These are phyloP conservation scores for Yasuhikotakia modesta DNA, from an alignment of 2,797 vertebrate species.

Conservation along the genomic window DNA sequence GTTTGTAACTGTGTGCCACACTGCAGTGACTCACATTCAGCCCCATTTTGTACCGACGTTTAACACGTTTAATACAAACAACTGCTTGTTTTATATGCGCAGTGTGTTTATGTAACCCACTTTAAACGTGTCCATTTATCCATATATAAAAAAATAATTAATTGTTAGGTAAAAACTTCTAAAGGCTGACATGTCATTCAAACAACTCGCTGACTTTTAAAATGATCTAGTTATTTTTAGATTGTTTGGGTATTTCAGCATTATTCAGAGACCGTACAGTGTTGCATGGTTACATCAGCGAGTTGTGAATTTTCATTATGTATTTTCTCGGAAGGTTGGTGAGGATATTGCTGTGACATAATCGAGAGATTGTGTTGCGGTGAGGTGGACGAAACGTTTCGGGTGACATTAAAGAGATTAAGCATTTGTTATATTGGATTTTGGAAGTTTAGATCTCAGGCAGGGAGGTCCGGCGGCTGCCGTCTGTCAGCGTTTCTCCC, in stretches of 20 bases:
- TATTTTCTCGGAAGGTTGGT: neutral
- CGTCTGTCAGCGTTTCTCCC: slow-evolving; percentile 30
- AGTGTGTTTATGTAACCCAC: no score
- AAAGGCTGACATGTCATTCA: neutral
- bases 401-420: slow-evolving; percentile 15
- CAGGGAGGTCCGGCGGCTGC: slow-evolving; percentile 31
- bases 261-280: neutral
- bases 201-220: slow-evolving; percentile 1
- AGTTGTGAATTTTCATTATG: slow-evolving; percentile 20
- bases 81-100: no score
- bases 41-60: no score
- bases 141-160: no score
- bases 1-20: no score
- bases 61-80: no score
- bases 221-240: neutral
- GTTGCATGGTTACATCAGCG: neutral
- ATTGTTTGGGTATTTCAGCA: neutral
- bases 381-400: slow-evolving; percentile 2
- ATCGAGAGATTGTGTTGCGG: slow-evolving; percentile 9
- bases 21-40: no score
- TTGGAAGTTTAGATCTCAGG: slow-evolving; percentile 15
- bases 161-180: no score
- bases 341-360: slow-evolving; percentile 12
- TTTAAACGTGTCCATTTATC: no score
- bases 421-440: slow-evolving; percentile 27